These are phyloP conservation scores for Apamea monoglypha DNA, from an alignment of 2,888 invertebrate species.

Conservation along the genomic window DNA sequence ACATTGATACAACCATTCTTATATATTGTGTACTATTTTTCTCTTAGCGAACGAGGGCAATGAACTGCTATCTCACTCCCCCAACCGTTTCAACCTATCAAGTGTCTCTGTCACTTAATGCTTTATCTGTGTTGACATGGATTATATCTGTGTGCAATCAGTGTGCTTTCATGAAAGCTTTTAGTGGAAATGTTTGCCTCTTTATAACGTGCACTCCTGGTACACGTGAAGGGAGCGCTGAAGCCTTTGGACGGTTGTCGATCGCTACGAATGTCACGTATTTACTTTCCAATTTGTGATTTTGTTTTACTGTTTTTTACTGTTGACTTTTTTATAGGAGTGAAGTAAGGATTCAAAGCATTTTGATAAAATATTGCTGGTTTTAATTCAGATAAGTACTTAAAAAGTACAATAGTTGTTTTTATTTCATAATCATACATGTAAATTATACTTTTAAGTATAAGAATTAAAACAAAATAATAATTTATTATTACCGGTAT, in stretches of 20 bases:
- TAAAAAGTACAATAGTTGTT: too few relatives aligned
- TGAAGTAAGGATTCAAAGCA: background rate
- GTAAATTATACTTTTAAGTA: too few relatives aligned
- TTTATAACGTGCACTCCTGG: background rate
- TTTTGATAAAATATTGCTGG: background rate
- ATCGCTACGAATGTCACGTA: background rate
- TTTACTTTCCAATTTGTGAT: background rate
- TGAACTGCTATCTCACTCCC: background rate
- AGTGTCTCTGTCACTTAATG: background rate
- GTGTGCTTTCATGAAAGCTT: background rate
- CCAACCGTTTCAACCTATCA: background rate
- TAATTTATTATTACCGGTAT: too few relatives aligned
- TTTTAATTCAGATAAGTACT: too few relatives aligned
- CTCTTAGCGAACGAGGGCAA: background rate
- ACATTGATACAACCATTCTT: background rate
- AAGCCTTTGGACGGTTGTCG: constrained; percentile 15
- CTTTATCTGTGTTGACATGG: background rate
- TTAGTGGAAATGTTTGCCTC: background rate
- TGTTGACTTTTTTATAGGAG: background rate
- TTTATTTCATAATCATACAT: too few relatives aligned
- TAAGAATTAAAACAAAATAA: too few relatives aligned
- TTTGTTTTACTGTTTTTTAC: background rate
- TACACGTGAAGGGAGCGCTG: constrained; percentile 18
- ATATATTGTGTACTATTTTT: background rate
- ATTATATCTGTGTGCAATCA: background rate